Evolutionary conservation across 2,113 vertebrate species (phyloP).

Genomic region (Gobius niger): DNA sequence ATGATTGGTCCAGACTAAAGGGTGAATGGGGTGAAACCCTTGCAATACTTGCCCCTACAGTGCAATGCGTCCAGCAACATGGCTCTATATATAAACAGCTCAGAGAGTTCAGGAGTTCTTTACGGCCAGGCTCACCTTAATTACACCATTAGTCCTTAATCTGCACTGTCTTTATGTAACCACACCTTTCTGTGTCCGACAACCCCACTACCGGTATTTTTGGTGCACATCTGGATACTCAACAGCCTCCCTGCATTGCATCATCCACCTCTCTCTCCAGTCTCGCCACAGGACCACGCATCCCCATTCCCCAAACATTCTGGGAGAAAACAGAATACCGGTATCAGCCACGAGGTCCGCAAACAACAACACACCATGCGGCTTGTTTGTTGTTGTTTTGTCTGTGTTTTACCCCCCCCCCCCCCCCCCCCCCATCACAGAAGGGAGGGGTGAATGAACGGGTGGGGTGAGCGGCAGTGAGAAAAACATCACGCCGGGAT

Average conservation of each 20-base stretch:
- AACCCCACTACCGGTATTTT: background rate
- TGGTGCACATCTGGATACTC: slow-evolving; percentile 22
- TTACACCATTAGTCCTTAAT: slow-evolving; percentile 2
- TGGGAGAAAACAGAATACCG: slow-evolving; percentile 2
- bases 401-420: slow-evolving; percentile 7
- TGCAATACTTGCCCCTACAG: slow-evolving; percentile 68
- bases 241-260: slow-evolving; percentile 8
- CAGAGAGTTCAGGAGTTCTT: slow-evolving; percentile 35
- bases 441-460: slow-evolving; percentile 41
- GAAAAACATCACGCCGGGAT: slow-evolving; percentile 69
- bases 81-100: slow-evolving; percentile 56
- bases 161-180: slow-evolving; percentile 8
- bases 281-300: background rate
- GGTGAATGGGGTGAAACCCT: slow-evolving; percentile 55
- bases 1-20: slow-evolving; percentile 52
- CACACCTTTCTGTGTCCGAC: slow-evolving; percentile 9
- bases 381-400: slow-evolving; percentile 67
- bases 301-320: slow-evolving; percentile 4
- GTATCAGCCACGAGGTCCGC: slow-evolving; percentile 15
- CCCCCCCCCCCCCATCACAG: slow-evolving; percentile 2
- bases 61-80: slow-evolving; percentile 64
- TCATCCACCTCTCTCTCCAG: slow-evolving; percentile 12
- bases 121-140: slow-evolving; percentile 9
- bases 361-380: slow-evolving; percentile 64
- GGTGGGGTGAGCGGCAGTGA: slow-evolving; percentile 58